phyloP scores from a whole-genome alignment of 2,888 invertebrate species.

The Clistopyga incitator region DNA sequence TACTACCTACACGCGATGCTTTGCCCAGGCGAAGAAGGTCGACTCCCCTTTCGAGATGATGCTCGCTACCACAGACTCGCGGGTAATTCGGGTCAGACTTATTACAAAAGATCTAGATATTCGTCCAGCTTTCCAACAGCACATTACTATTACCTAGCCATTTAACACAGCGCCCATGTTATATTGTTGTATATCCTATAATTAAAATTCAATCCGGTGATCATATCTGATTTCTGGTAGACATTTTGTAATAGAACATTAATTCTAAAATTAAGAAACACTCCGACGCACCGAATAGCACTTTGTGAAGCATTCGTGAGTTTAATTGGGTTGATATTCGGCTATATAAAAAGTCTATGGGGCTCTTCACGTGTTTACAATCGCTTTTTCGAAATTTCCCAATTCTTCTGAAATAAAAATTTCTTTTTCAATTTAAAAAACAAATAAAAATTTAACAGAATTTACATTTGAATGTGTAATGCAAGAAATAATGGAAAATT shows the following conservation, averaged over 20 bases:
- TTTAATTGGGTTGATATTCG: background rate
- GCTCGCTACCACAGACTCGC: background rate
- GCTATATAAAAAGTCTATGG: background rate
- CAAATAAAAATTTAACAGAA: no score
- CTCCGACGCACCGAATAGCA: background rate
- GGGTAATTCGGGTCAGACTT: conserved; percentile 25
- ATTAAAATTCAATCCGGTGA: background rate
- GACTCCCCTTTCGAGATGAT: conserved; percentile 38
- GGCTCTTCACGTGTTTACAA: no score
- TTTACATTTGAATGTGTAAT: no score
- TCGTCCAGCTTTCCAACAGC: background rate
- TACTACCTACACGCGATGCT: conserved; percentile 51
- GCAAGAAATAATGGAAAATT: no score
- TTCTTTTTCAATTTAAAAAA: no score
- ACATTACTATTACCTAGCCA: background rate
- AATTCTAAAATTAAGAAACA: background rate
- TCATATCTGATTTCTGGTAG: background rate
- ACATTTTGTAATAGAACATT: background rate
- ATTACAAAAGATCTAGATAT: conserved; percentile 5
- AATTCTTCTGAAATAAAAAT: no score
- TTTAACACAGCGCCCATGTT: background rate
- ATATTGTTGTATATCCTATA: background rate
- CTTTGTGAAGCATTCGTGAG: background rate
- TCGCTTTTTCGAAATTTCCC: no score
- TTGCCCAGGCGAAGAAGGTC: conserved; percentile 47